Conservation (phyloP, 2,113 vertebrate genomes). For the Cathartes aura region DNA sequence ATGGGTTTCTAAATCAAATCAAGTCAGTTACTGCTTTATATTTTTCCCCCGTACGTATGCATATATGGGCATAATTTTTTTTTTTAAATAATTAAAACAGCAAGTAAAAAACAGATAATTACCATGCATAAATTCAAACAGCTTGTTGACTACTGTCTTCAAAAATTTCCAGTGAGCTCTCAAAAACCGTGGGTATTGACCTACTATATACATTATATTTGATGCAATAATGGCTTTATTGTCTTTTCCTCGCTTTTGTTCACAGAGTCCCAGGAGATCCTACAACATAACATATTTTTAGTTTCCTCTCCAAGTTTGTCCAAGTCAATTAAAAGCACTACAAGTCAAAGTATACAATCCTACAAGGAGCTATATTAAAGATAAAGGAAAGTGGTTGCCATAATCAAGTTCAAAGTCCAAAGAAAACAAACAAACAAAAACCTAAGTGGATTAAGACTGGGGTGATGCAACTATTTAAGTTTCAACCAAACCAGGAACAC, state of each 20-base stretch:
- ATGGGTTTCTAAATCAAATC: conserved; percentile 89
- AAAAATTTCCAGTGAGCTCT: conserved; percentile 99
- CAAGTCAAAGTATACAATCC: not conserved
- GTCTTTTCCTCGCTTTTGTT: conserved; percentile 98
- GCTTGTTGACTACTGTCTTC: conserved; percentile 98
- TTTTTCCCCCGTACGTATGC: accelerated
- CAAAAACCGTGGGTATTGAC: conserved; percentile 97
- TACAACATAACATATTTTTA: conserved; percentile 54
- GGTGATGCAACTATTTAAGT: not conserved
- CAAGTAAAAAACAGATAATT: conserved; percentile 31
- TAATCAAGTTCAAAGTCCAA: not conserved
- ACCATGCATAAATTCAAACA: conserved; percentile 99
- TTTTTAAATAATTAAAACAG: not conserved
- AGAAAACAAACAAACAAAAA: not conserved
- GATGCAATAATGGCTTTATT: conserved; percentile 99
- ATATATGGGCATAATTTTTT: accelerated
- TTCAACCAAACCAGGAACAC: not conserved
- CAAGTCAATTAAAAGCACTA: not conserved
- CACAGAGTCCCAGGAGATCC: conserved; percentile 97
- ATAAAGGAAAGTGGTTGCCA: not conserved
- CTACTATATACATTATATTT: conserved; percentile 99
- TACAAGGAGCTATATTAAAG: not conserved
- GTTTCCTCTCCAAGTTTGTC: not conserved
- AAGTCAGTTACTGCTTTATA: not conserved
- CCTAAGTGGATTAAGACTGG: accelerated